Evolutionary conservation across 2,888 invertebrate genomes (phyloP).

Genomic region (Meandrusa payeni): DNA sequence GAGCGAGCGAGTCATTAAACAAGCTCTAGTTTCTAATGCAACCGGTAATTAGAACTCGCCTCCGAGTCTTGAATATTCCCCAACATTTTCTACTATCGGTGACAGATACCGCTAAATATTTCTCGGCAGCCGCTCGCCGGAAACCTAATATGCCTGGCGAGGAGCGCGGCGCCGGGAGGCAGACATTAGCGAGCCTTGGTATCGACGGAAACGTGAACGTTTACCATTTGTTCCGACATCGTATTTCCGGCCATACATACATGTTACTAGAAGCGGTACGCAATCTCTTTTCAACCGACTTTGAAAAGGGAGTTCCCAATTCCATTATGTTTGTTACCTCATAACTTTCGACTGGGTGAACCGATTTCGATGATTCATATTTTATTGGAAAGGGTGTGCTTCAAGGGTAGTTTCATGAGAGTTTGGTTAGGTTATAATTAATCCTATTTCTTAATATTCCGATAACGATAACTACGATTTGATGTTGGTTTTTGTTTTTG

Average conservation of each 20-base stretch:
- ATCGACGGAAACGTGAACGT: conserved; percentile 34
- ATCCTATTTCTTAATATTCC: too few species aligned
- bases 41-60: conserved; percentile 15
- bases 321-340: too few species aligned
- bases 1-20: conserved; percentile 1
- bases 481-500: too few species aligned
- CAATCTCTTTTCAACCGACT: too few species aligned
- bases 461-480: too few species aligned
- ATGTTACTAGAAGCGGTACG: conserved; percentile 2
- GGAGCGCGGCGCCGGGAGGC: conserved; percentile 8
- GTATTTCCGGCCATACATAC: conserved; percentile 28
- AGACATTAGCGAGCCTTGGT: conserved; percentile 31
- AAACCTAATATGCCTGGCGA: conserved; percentile 19
- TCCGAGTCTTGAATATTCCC: conserved; percentile 10
- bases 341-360: too few species aligned
- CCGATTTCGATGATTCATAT: too few species aligned
- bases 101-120: conserved; percentile 24
- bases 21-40: conserved; percentile 16
- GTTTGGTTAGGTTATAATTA: too few species aligned
- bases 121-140: conserved; percentile 15
- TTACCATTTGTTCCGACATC: conserved; percentile 35
- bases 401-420: too few species aligned
- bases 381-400: too few species aligned
- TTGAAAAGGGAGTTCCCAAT: too few species aligned
- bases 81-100: conserved; percentile 22